phyloP scores from a whole-genome alignment of 1,140 invertebrate species.

The Lepidostoma basale region DNA sequence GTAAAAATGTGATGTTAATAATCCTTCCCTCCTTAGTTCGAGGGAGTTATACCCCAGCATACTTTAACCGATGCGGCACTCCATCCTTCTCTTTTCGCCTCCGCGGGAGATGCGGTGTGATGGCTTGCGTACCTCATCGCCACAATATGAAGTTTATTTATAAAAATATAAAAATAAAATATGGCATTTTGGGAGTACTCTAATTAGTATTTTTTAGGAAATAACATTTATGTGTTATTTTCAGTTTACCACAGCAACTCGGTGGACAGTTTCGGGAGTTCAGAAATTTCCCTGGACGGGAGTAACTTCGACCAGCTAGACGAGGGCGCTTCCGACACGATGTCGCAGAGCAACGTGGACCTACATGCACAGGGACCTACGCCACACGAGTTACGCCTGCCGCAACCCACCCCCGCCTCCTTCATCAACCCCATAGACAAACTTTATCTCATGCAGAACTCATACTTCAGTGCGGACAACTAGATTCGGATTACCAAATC shows the following conservation, averaged over 20 bases:
- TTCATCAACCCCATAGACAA: constrained; percentile 94
- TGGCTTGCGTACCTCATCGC: neutral
- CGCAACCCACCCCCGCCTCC: constrained; percentile 66
- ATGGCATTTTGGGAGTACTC: too few species aligned
- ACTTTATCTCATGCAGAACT: constrained; percentile 96
- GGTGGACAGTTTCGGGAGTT: constrained; percentile 88
- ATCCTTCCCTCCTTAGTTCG: too few species aligned
- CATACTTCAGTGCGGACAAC: constrained; percentile 80
- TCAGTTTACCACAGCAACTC: constrained; percentile 85
- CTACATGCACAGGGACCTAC: constrained; percentile 59
- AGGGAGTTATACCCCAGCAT: too few species aligned
- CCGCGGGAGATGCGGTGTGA: too few species aligned
- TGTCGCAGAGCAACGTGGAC: constrained; percentile 74
- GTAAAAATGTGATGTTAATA: too few species aligned
- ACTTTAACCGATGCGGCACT: too few species aligned
- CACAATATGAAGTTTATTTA: constrained; percentile 1
- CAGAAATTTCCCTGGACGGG: constrained; percentile 84
- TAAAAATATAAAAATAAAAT: constrained; percentile 19
- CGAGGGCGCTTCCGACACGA: constrained; percentile 79
- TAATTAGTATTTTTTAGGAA: too few species aligned
- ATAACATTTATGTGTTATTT: constrained; percentile 48
- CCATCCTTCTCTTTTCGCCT: too few species aligned
- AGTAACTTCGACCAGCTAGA: constrained; percentile 80
- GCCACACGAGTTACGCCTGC: constrained; percentile 62
- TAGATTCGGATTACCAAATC: too few species aligned